Evolutionary conservation across 1,140 invertebrate genomes (phyloP).

Genomic region (Harlomillsia oculata): DNA sequence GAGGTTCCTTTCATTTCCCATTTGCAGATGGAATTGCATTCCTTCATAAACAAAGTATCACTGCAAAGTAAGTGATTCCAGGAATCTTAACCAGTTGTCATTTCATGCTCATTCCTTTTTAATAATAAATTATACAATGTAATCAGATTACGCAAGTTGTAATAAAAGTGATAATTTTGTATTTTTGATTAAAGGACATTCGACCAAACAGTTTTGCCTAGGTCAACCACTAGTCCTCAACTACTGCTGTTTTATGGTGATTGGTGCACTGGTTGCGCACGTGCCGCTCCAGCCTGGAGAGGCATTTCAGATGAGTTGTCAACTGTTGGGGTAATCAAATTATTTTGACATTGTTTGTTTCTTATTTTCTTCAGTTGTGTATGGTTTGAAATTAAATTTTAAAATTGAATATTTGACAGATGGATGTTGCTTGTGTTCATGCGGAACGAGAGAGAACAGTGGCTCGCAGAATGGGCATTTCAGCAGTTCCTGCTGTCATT

Average conservation of each 20-base stretch:
- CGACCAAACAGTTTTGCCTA: slow-evolving; percentile 29
- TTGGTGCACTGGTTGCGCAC: slow-evolving; percentile 31
- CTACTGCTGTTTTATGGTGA: slow-evolving; percentile 33
- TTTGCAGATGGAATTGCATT: slow-evolving; percentile 67
- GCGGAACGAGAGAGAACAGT: slow-evolving; percentile 65
- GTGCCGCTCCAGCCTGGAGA: slow-evolving; percentile 32
- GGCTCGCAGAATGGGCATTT: slow-evolving; percentile 63
- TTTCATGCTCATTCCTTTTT: not conserved
- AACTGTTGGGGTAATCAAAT: slow-evolving; percentile 26
- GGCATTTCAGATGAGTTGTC: slow-evolving; percentile 31
- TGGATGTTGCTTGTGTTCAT: slow-evolving; percentile 60
- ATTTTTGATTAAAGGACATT: slow-evolving; percentile 26
- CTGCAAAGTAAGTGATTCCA: slow-evolving; percentile 63
- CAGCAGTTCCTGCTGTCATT: slow-evolving; percentile 67
- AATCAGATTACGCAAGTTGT: not conserved
- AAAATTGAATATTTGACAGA: slow-evolving; percentile 18
- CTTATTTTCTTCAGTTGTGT: not conserved
- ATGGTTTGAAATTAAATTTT: not conserved
- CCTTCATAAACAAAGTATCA: slow-evolving; percentile 70
- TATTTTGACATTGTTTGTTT: not conserved
- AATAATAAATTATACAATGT: not conserved
- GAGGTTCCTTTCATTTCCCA: slow-evolving; percentile 52
- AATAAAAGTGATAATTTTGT: slow-evolving; percentile 4
- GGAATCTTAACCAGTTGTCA: too few species aligned
- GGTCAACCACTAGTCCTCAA: slow-evolving; percentile 30